phyloP scores from a whole-genome alignment of 2,888 invertebrate genomes.

The Microctonus brassicae region DNA sequence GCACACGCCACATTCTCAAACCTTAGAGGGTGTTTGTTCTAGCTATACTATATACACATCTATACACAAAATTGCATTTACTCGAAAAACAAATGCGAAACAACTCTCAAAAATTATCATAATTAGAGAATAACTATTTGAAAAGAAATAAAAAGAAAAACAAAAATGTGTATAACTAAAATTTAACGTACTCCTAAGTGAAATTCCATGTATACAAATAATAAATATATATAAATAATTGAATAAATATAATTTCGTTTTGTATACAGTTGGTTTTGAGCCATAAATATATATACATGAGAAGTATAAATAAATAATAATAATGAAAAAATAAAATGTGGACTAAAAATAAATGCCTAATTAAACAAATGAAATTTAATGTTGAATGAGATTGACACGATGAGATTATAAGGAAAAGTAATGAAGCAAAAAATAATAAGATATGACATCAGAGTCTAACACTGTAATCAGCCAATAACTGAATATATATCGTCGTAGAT shows the following conservation, averaged over 20 bases:
- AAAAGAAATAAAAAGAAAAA: neutral
- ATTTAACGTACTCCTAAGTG: neutral
- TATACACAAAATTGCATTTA: neutral
- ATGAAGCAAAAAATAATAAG: neutral
- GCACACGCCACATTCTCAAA: constrained; percentile 1
- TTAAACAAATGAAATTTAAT: too few relatives aligned
- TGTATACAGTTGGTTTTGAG: too few relatives aligned
- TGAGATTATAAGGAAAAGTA: neutral
- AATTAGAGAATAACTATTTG: neutral
- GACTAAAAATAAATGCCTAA: too few relatives aligned
- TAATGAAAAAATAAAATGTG: too few relatives aligned
- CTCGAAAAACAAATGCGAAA: neutral
- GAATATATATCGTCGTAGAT: constrained; percentile 37
- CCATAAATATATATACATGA: too few relatives aligned
- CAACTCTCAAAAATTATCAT: neutral
- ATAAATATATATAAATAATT: too few relatives aligned
- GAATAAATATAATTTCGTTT: too few relatives aligned
- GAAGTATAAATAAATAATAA: too few relatives aligned
- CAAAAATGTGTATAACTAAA: neutral
- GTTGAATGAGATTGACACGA: too few relatives aligned
- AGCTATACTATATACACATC: neutral
- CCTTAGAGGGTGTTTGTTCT: constrained; percentile 11
- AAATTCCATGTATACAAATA: too few relatives aligned
- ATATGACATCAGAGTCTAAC: constrained; percentile 26
- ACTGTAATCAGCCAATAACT: constrained; percentile 46